These are phyloP conservation scores for Sicus ferrugineus DNA, from an alignment of 2,888 invertebrate species.

Conservation along the genomic window DNA sequence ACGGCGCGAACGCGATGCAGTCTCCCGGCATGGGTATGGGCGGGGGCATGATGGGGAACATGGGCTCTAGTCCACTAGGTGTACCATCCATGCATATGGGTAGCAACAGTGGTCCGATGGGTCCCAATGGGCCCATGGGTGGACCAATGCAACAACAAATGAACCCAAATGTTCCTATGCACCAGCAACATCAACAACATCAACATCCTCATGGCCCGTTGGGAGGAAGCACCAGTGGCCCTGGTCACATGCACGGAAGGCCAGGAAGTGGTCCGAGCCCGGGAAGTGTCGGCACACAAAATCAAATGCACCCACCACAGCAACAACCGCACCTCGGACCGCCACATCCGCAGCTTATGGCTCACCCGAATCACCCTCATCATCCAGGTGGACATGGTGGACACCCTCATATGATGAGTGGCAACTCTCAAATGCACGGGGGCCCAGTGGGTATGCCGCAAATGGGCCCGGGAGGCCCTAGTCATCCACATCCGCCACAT, in stretches of 20 bases:
- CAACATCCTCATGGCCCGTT: conserved; percentile 45
- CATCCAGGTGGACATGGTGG: conserved; percentile 58
- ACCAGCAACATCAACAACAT: conserved; percentile 49
- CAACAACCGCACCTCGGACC: conserved; percentile 57
- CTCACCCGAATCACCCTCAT: conserved; percentile 50
- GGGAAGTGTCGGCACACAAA: conserved; percentile 60
- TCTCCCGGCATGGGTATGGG: conserved; percentile 51
- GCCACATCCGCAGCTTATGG: conserved; percentile 58
- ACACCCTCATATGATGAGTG: conserved; percentile 56
- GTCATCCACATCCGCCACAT: conserved; percentile 38
- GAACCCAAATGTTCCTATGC: conserved; percentile 65
- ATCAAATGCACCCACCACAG: conserved; percentile 59
- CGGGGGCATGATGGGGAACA: conserved; percentile 40
- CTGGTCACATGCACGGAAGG: conserved; percentile 57
- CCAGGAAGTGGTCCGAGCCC: conserved; percentile 44
- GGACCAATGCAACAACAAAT: conserved; percentile 58
- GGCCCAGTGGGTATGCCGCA: conserved; percentile 45
- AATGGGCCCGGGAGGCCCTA: conserved; percentile 40
- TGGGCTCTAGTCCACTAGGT: conserved; percentile 40
- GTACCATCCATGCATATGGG: conserved; percentile 44
- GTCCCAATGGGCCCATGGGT: conserved; percentile 45
- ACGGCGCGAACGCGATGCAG: conserved; percentile 55
- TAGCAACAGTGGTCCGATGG: conserved; percentile 43
- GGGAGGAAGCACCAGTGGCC: conserved; percentile 48
- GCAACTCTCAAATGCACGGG: conserved; percentile 42